Conservation (phyloP, 2,888 invertebrate genomes). For the Abrostola triplasia region DNA sequence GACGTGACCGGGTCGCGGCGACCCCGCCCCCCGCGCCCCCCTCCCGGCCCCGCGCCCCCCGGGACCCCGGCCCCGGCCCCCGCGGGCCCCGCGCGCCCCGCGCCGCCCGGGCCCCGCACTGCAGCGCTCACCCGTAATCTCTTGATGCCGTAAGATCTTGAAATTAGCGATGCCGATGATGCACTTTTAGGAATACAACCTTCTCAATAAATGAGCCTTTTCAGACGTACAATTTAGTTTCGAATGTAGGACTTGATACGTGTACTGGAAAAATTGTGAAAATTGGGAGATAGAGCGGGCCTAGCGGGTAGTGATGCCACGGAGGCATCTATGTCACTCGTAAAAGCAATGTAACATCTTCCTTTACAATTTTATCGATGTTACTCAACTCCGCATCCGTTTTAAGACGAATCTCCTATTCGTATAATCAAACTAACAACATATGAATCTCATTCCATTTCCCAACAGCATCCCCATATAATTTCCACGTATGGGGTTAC, state of each 20-base stretch:
- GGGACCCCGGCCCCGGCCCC: slow-evolving; percentile 19
- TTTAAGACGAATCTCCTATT: no score
- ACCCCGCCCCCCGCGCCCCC: slow-evolving; percentile 55
- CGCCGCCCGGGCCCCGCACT: slow-evolving; percentile 74
- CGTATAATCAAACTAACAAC: no score
- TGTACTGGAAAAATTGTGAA: slow-evolving; percentile 9
- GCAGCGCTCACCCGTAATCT: slow-evolving; percentile 78
- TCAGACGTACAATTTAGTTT: slow-evolving; percentile 28
- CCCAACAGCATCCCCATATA: no score
- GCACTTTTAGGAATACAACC: slow-evolving; percentile 69
- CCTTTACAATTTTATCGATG: no score
- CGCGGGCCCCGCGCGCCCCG: slow-evolving; percentile 40
- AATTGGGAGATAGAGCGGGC: neutral
- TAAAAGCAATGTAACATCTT: no score
- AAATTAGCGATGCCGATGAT: slow-evolving; percentile 80
- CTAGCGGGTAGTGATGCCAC: neutral
- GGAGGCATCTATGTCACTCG: no score
- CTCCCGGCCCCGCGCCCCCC: slow-evolving; percentile 31
- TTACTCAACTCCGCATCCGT: no score
- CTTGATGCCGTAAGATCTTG: slow-evolving; percentile 84
- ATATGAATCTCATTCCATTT: no score
- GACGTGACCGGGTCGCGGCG: slow-evolving; percentile 82
- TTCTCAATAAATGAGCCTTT: slow-evolving; percentile 46
- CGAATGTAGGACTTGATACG: slow-evolving; percentile 23
- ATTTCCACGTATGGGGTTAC: neutral